Evolutionary conservation across 2,888 invertebrate species (phyloP), one percentile per base, ranked within the genome.

Genomic region (Masnerella sp.): DNA sequence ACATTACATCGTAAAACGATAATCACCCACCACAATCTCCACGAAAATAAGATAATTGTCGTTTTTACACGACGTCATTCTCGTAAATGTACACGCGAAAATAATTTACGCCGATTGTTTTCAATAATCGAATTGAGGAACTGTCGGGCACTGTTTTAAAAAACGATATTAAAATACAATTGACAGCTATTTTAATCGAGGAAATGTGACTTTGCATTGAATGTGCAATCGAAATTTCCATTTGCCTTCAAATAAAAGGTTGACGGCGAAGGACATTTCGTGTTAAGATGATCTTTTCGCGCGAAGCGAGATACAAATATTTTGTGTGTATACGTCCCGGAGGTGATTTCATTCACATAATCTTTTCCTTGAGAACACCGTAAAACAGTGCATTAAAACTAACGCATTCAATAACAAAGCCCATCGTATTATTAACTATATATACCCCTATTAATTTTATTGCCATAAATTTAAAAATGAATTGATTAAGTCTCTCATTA

Each of bases 181-280:
- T 14, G 43, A 45, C 28, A 36, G 14, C 36, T 54, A 45, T 54
- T 54, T 54, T 20, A 65, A 11, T 36, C 34, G 28, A 45, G 43
- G 38, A n/a, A n/a, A 20, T 14, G n/a, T 45, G 5, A 25, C 32
- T 32, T 40, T 54, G 20, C 38, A 38, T 38, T 30, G 45, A 40
- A 38, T 15, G 28, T 42, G 47, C 32, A 8, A 8, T 45, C 54
- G 20, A 54, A 54, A 25, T 64, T 52, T 36, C 5, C 38, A 56
- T 32, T 38, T 32, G 11, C 58, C 67, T 67, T 67, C 42, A 17
- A 36, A 45, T 38, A 22, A 61, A 61, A 65, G 45, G 54, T 20
- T 49, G 14, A 58, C 25, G 20, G 5, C 30, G 51, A 68, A 68
- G 68, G 68, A 5, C 52, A 34, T 45, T 67, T 52, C 22, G 43